phyloP scores from a whole-genome alignment of 2,888 invertebrate genomes.

The Diaprepes abbreviatus region DNA sequence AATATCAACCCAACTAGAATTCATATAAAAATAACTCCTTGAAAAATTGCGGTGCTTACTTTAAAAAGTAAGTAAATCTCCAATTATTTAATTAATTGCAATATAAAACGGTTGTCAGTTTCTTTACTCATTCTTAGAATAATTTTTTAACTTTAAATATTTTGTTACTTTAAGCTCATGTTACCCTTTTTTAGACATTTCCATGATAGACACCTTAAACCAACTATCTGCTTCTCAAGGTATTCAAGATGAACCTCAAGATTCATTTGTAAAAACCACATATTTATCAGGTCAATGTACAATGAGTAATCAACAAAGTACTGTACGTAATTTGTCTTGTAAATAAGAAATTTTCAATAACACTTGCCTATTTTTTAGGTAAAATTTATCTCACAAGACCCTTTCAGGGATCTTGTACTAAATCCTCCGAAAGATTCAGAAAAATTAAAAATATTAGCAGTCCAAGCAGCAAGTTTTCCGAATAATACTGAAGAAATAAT shows the following conservation, averaged over 20 bases:
- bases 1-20: too few relatives aligned
- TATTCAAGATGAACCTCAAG: slow-evolving; percentile 31
- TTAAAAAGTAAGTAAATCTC: too few relatives aligned
- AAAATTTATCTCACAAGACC: slow-evolving; percentile 34
- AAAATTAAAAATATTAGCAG: slow-evolving; percentile 73
- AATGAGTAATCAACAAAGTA: slow-evolving; percentile 6
- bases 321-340: too few relatives aligned
- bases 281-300: background rate
- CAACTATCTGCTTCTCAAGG: slow-evolving; percentile 61
- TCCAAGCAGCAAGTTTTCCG: slow-evolving; percentile 73
- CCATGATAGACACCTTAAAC: slow-evolving; percentile 61
- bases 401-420: slow-evolving; percentile 72
- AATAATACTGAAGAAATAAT: slow-evolving; percentile 67
- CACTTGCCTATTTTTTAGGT: slow-evolving; percentile 23
- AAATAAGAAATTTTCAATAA: too few relatives aligned
- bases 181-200: too few relatives aligned
- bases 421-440: slow-evolving; percentile 63
- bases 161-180: too few relatives aligned
- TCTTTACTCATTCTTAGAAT: too few relatives aligned
- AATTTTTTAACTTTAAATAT: too few relatives aligned
- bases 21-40: too few relatives aligned
- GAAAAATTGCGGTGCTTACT: too few relatives aligned
- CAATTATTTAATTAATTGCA: too few relatives aligned
- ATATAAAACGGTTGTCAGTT: too few relatives aligned
- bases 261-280: background rate